Base-by-base conservation (phyloP, 2,797 vertebrate genomes). In the Epinephelus awoara region DNA sequence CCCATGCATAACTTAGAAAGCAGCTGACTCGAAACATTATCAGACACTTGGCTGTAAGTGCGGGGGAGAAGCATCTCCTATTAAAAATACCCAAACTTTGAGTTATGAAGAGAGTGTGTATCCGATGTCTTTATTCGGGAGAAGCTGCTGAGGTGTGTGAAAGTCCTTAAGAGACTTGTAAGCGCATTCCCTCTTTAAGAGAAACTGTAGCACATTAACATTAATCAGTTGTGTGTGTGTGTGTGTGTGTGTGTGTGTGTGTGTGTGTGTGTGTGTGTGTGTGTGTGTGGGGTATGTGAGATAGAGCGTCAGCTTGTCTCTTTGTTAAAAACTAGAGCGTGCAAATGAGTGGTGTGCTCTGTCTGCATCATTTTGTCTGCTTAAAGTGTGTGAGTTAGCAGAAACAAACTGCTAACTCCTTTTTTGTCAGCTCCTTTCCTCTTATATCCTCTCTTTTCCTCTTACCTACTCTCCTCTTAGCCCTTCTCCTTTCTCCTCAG, bases 301-400 rank as follows among this genome's bases (percentile, higher is more conserved):
- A 59, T 21, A 38, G 47, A 47, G 69, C 67, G 25, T 85, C 78
- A 86, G 76, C 65, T 62, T 66, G 55, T 82, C 58, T 80, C 70
- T 84, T 80, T 88, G 82, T 88, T 81, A 77, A 72, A 88, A 88
- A 85, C 27, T 80, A 55, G 84, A 89, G 83, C 80, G 3, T 83
- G 69, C 44, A 84, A 91, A 85, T 88, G 72, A 82, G 72, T 51
- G 11, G 27, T 78, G 47, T 55, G 75, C 81, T 72, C 46, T 9
- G 47, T 72, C 62, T 67, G 81, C 88, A 83, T 69, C 79, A 65
- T 86, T 89, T 73, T 71, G 77, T 85, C 73, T 47, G 40, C 72
- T 80, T 69, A 29, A 56, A 75, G 38, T 68, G 47, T 78, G 54
- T 49, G 63, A 72, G 68, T 82, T 72, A 54, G 80, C 83, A 79